Conservation (phyloP, 2,888 invertebrate genomes). For the Thera obeliscata region DNA sequence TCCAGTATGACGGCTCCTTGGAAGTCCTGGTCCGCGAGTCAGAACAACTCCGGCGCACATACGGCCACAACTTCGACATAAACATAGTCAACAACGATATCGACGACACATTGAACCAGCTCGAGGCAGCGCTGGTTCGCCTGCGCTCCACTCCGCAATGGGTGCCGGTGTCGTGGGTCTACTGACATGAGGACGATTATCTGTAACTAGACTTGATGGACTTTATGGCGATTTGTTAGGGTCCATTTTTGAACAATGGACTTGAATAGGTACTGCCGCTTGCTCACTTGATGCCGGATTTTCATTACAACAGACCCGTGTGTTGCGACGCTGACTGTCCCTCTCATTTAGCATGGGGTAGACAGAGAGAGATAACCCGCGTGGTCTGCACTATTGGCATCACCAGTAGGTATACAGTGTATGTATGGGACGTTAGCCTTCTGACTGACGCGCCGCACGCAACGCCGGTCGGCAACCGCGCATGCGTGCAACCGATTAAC, state of each 20-base stretch:
- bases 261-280: too few relatives aligned
- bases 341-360: too few relatives aligned
- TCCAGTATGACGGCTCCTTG: slow-evolving; percentile 98
- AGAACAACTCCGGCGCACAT: slow-evolving; percentile 97
- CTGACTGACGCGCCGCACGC: too few relatives aligned
- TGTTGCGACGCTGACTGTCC: too few relatives aligned
- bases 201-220: slow-evolving; percentile 46
- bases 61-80: slow-evolving; percentile 99
- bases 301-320: too few relatives aligned
- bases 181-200: slow-evolving; percentile 86
- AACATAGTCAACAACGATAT: slow-evolving; percentile 99
- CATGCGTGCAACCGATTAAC: too few relatives aligned
- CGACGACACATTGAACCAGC: slow-evolving; percentile 97
- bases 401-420: too few relatives aligned
- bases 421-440: too few relatives aligned
- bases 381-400: too few relatives aligned
- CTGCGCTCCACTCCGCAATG: slow-evolving; percentile 97
- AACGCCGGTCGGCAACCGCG: too few relatives aligned
- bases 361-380: too few relatives aligned
- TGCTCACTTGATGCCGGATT: too few relatives aligned
- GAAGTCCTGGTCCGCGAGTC: slow-evolving; percentile 98
- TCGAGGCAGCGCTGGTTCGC: slow-evolving; percentile 95
- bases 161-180: slow-evolving; percentile 99
- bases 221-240: slow-evolving; percentile 39
- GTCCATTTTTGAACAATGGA: slow-evolving; percentile 11